Evolutionary conservation across 2,797 vertebrate species (phyloP).

Genomic region (Ciconia nigra): DNA sequence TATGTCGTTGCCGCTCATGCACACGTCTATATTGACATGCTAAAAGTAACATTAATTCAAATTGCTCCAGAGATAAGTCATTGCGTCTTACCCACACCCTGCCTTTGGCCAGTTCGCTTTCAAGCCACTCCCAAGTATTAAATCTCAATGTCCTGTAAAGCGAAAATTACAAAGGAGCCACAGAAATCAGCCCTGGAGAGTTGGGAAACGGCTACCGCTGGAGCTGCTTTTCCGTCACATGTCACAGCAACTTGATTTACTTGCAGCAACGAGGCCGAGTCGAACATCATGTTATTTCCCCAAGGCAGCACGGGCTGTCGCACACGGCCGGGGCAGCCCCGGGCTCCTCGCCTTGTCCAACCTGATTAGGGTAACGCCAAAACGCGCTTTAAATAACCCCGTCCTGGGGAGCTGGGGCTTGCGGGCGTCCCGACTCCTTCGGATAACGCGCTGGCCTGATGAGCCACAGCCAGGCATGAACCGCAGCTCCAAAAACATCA

Average conservation of each 20-base stretch:
- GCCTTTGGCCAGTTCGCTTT: neutral
- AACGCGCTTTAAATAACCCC: neutral
- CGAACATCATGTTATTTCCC: fast-evolving
- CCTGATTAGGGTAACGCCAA: neutral
- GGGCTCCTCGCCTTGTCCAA: neutral
- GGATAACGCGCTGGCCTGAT: fast-evolving
- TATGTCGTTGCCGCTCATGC: fast-evolving
- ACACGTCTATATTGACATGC: fast-evolving
- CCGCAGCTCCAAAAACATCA: neutral
- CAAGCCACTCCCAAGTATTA: neutral
- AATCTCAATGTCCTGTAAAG: neutral
- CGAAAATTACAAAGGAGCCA: neutral
- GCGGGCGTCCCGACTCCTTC: neutral
- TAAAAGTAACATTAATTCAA: neutral
- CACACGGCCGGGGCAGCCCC: neutral
- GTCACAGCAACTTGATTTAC: neutral
- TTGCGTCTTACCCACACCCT: neutral
- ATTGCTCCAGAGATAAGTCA: neutral
- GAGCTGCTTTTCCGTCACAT: neutral
- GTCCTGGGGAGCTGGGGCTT: fast-evolving
- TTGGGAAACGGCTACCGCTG: fast-evolving
- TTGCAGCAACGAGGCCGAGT: fast-evolving
- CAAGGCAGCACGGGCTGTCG: fast-evolving
- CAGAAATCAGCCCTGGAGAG: neutral
- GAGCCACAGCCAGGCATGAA: fast-evolving